A percentile compares a stretch with the other conserved stretches of the same genome.
Conservation (phyloP, 2,797 vertebrate genomes). For the Aphelocoma californica region DNA sequence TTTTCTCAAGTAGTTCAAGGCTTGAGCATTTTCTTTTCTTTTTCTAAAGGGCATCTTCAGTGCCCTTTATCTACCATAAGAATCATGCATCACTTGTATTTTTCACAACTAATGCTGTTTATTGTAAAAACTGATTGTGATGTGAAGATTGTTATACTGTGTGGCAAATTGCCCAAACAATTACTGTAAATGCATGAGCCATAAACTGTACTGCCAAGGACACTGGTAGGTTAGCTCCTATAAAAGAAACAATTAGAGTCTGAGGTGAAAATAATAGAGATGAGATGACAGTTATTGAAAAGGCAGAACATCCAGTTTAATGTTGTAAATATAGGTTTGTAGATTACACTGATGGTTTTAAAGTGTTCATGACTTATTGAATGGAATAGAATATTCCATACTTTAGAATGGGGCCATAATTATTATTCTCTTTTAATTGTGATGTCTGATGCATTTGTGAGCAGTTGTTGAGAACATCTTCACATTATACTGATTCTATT, state of each 20-base stretch:
- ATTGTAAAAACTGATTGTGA: slow-evolving; percentile 59
- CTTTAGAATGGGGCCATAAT: slow-evolving; percentile 54
- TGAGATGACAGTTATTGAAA: slow-evolving; percentile 67
- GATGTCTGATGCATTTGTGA: slow-evolving; percentile 66
- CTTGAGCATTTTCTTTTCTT: slow-evolving; percentile 49
- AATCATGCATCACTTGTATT: slow-evolving; percentile 42
- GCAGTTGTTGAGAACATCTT: slow-evolving; percentile 54
- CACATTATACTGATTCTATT: slow-evolving; percentile 42
- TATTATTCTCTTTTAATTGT: slow-evolving; percentile 65
- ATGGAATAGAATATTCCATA: slow-evolving; percentile 61
- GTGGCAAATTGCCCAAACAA: slow-evolving; percentile 71
- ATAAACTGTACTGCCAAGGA: slow-evolving; percentile 70
- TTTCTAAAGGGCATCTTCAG: slow-evolving; percentile 58
- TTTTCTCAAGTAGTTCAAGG: slow-evolving; percentile 50
- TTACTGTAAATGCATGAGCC: slow-evolving; percentile 65
- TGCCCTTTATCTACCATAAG: slow-evolving; percentile 53
- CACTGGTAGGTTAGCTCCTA: slow-evolving; percentile 63
- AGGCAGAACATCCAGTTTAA: slow-evolving; percentile 58
- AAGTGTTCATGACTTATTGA: slow-evolving; percentile 62
- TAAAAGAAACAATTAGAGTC: slow-evolving; percentile 74
- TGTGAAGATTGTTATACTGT: slow-evolving; percentile 57
- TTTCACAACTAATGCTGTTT: slow-evolving; percentile 66
- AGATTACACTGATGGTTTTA: slow-evolving; percentile 62
- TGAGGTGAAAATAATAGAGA: slow-evolving; percentile 69
- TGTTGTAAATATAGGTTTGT: slow-evolving; percentile 66